phyloP scores from a whole-genome alignment of 2,113 vertebrate genomes.

The Acinonyx jubatus region DNA sequence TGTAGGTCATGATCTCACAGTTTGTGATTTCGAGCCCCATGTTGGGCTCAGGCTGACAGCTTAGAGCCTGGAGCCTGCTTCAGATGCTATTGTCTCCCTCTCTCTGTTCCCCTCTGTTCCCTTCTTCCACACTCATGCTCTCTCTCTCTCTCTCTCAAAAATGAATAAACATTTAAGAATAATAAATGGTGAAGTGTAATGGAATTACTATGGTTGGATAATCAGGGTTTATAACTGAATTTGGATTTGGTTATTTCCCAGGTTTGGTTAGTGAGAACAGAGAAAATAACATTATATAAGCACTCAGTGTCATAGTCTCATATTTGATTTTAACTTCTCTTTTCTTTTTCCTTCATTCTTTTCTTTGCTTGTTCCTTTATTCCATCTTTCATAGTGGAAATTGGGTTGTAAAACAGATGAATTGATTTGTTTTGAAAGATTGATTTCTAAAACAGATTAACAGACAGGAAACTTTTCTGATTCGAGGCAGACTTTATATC shows the following conservation, averaged over 20 bases:
- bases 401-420: neutral
- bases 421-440: neutral
- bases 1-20: no score
- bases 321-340: neutral
- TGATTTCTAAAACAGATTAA: neutral
- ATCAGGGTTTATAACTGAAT: neutral
- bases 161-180: no score
- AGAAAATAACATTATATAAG: neutral
- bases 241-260: neutral
- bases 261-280: neutral
- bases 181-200: neutral
- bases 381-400: neutral
- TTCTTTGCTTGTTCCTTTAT: neutral
- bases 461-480: neutral
- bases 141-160: no score
- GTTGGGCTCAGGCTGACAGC: no score
- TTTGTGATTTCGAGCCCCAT: no score
- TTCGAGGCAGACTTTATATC: neutral
- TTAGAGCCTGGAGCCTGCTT: no score
- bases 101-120: no score
- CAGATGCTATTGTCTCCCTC: no score
- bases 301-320: neutral
- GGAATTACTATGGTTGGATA: neutral
- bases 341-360: neutral
- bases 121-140: no score